Evolutionary conservation across 2,888 invertebrate species (phyloP).

Genomic region (Ormyrus pomaceus): DNA sequence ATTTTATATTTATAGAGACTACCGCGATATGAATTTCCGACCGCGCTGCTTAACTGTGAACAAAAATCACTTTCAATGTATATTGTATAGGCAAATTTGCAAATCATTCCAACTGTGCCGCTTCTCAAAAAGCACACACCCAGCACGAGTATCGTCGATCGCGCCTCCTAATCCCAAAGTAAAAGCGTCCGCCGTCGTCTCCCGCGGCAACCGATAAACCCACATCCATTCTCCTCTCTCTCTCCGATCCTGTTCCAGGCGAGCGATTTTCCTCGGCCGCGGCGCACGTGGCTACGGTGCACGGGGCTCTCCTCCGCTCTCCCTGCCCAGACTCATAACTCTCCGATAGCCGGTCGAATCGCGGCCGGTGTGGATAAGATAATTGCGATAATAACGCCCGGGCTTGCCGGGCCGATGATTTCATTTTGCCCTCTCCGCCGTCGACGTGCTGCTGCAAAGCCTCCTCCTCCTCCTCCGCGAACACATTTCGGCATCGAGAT

Average conservation of each 20-base stretch:
- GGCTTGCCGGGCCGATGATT: constrained; percentile 18
- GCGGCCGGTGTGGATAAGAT: constrained; percentile 37
- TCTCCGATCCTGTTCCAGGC: too few species aligned
- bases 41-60: too few species aligned
- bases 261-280: too few species aligned
- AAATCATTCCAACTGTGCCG: not conserved
- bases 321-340: constrained; percentile 34
- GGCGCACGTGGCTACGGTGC: not conserved
- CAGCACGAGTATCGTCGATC: not conserved
- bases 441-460: too few species aligned
- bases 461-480: not conserved
- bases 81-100: too few species aligned
- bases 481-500: not conserved
- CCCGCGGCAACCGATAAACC: constrained; percentile 26
- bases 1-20: too few species aligned
- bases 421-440: constrained; percentile 20
- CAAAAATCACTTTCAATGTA: too few species aligned
- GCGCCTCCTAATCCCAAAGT: not conserved
- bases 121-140: constrained; percentile 9
- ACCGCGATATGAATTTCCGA: too few species aligned
- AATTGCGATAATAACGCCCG: constrained; percentile 45
- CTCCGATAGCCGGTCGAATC: not conserved
- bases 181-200: not conserved
- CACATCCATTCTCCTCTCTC: constrained; percentile 10
- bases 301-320: not conserved